These are phyloP conservation scores for Meteorus colon DNA, from an alignment of 2,888 invertebrate genomes.

Conservation along the genomic window DNA sequence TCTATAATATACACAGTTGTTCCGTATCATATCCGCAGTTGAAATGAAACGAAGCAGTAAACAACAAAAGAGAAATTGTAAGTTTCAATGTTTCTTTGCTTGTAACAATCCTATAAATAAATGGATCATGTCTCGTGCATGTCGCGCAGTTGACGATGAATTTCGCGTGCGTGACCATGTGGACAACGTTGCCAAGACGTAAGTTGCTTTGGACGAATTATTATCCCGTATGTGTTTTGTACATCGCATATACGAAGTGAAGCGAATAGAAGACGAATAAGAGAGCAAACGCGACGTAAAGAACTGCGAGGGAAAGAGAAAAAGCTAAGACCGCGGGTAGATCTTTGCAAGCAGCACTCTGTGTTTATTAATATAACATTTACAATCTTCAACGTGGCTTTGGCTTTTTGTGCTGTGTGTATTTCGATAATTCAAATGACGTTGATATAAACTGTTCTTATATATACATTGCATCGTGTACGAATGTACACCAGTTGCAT, in stretches of 20 bases:
- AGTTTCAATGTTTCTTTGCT: slow-evolving; percentile 17
- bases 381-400: slow-evolving; percentile 59
- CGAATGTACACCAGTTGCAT: slow-evolving; percentile 1
- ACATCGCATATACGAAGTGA: background rate
- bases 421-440: slow-evolving; percentile 33
- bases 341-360: slow-evolving; percentile 62
- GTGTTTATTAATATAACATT: slow-evolving; percentile 62
- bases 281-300: background rate
- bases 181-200: slow-evolving; percentile 20
- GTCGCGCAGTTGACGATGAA: slow-evolving; percentile 23
- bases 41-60: background rate
- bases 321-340: slow-evolving; percentile 50
- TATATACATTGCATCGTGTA: slow-evolving; percentile 9
- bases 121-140: slow-evolving; percentile 23
- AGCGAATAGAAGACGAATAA: slow-evolving; percentile 4
- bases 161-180: slow-evolving; percentile 24
- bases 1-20: background rate
- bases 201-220: slow-evolving; percentile 22
- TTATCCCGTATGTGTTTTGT: slow-evolving; percentile 24
- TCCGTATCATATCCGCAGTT: background rate
- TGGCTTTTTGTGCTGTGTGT: slow-evolving; percentile 54
- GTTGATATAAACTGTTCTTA: background rate
- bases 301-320: background rate
- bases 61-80: slow-evolving; percentile 6
- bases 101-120: slow-evolving; percentile 41